Conservation (phyloP, 2,888 invertebrate genomes). For the Drosophila silvestris region DNA sequence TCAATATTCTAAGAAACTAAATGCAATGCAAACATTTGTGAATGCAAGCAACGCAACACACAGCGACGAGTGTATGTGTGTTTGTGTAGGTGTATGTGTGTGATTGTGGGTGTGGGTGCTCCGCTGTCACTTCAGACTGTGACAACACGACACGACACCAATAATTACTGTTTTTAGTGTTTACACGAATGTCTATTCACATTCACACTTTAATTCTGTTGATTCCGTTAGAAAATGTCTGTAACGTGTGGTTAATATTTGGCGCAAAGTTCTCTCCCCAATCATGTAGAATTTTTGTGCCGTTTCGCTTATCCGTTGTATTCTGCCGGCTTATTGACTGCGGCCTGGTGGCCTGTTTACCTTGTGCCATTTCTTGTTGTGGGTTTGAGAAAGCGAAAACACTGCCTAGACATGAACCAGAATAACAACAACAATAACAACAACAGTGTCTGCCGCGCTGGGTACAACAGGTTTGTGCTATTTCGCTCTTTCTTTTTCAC, state of each 20-base stretch:
- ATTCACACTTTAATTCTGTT: constrained; percentile 7
- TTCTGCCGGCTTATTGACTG: constrained; percentile 32
- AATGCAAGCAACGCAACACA: constrained; percentile 1
- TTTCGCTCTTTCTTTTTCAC: constrained; percentile 9
- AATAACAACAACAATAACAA: constrained; percentile 41
- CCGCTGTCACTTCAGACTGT: constrained; percentile 33
- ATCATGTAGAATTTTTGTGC: constrained; percentile 14
- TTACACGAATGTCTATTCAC: constrained; percentile 11
- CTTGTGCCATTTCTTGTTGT: constrained; percentile 62
- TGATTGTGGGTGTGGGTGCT: constrained; percentile 50
- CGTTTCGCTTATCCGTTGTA: constrained; percentile 27
- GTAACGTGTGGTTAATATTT: constrained; percentile 11
- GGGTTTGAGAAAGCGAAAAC: constrained; percentile 70
- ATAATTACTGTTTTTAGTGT: constrained; percentile 27
- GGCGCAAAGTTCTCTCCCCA: constrained; percentile 5
- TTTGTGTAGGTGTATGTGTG: constrained; percentile 28
- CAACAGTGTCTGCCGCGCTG: constrained; percentile 34
- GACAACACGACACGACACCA: constrained; percentile 46
- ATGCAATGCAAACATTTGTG: constrained; percentile 52
- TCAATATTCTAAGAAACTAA: constrained; percentile 1
- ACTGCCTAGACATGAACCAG: constrained; percentile 24
- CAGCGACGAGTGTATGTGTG: constrained; percentile 10
- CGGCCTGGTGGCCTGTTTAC: constrained; percentile 57
- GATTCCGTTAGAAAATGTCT: constrained; percentile 12
- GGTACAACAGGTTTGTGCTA: constrained; percentile 56